Percentiles rank a stretch among this genome's conserved stretches.
These are phyloP conservation scores for Strigamia crassipes DNA, from an alignment of 2,888 invertebrate genomes.

Conservation along the genomic window DNA sequence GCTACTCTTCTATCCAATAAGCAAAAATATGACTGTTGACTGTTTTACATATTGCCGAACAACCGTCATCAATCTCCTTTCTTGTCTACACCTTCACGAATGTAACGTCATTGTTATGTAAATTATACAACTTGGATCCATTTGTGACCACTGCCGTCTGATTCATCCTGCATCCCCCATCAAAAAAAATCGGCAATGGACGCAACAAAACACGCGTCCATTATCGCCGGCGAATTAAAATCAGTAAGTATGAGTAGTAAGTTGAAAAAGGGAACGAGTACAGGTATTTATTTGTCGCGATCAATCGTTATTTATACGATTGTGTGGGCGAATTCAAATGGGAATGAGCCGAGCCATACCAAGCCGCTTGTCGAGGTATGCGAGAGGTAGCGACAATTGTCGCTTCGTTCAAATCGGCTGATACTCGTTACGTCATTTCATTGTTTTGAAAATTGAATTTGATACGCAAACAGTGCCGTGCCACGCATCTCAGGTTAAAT, in stretches of 20 bases:
- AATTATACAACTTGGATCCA: background rate
- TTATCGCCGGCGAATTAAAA: constrained; percentile 27
- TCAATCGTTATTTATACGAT: no score
- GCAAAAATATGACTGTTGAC: background rate
- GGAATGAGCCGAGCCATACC: no score
- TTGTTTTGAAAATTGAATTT: no score
- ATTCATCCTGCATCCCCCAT: constrained; percentile 29
- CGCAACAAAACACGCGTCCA: constrained; percentile 16
- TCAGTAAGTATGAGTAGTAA: background rate
- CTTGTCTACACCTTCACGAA: background rate
- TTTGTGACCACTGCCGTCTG: constrained; percentile 18
- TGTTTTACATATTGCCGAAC: background rate
- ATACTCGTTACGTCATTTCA: no score
- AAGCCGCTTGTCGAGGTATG: no score
- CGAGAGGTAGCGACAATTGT: no score
- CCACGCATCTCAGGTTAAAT: no score
- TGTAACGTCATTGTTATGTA: constrained; percentile 4
- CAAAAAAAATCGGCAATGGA: constrained; percentile 22
- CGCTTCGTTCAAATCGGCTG: no score
- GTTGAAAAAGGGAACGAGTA: background rate
- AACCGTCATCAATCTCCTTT: background rate
- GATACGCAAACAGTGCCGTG: no score
- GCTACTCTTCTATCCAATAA: background rate
- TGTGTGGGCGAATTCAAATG: no score
- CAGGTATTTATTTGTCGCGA: background rate